Percentiles rank a stretch among this genome's conserved stretches.
phyloP scores from a whole-genome alignment of 2,797 vertebrate species.

The Mycteria americana region DNA sequence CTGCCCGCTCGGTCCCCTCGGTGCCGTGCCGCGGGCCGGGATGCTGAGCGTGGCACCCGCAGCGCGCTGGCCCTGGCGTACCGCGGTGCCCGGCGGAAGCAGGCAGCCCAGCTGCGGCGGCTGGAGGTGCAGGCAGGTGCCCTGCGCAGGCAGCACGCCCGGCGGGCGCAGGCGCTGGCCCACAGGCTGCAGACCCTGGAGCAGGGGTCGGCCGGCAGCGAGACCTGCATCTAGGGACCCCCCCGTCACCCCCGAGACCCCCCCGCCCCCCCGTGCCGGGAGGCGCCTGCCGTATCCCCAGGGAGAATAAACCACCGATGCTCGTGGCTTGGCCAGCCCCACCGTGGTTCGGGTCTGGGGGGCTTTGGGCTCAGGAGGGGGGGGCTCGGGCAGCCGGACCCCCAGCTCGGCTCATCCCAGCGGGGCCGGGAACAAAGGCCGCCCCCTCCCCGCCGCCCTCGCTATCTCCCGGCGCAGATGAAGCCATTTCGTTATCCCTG shows the following conservation, averaged over 20 bases:
- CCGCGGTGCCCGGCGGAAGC: slow-evolving; percentile 83
- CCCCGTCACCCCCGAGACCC: not conserved
- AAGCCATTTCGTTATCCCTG: slow-evolving; percentile 7
- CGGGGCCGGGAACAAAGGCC: not conserved
- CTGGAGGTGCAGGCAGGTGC: slow-evolving; percentile 80
- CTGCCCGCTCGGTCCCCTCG: not conserved
- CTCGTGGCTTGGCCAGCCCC: not conserved
- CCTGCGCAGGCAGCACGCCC: slow-evolving; percentile 77
- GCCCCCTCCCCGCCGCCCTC: too few relatives aligned
- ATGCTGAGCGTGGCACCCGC: not conserved
- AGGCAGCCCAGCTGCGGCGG: slow-evolving; percentile 82
- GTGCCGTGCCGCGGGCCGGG: accelerated
- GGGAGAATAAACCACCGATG: not conserved
- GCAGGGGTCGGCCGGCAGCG: slow-evolving; percentile 62
- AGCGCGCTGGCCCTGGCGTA: slow-evolving; percentile 84
- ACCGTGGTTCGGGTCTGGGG: not conserved
- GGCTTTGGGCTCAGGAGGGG: not conserved
- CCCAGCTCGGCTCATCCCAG: not conserved
- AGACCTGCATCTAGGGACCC: slow-evolving; percentile 1
- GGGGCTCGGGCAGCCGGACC: not conserved
- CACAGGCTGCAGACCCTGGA: slow-evolving; percentile 69
- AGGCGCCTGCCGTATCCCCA: not conserved
- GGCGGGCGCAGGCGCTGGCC: slow-evolving; percentile 66
- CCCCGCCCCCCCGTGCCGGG: not conserved
- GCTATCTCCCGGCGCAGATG: not conserved